phyloP scores from a whole-genome alignment of 2,797 vertebrate species.

The Calcarius lapponicus region DNA sequence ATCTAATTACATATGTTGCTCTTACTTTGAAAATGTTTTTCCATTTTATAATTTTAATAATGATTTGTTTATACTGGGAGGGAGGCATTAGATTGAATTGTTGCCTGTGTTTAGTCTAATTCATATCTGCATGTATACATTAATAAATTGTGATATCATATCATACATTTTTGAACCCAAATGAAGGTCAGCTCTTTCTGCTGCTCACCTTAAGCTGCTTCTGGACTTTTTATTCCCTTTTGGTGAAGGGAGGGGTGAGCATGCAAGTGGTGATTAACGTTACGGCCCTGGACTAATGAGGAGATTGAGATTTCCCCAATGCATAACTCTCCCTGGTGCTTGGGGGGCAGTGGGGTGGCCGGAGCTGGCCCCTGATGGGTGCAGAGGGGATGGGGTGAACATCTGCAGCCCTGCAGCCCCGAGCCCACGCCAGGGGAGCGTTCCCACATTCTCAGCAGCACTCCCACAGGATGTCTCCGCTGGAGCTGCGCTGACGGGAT shows the following conservation, averaged over 20 bases:
- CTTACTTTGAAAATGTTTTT: constrained; percentile 71
- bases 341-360: neutral
- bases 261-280: neutral
- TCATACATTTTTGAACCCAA: constrained; percentile 38
- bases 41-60: constrained; percentile 73
- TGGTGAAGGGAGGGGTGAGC: neutral
- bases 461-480: constrained; percentile 26
- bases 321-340: neutral
- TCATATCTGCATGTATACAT: constrained; percentile 55
- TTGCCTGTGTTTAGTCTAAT: constrained; percentile 70
- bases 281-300: neutral
- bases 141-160: constrained; percentile 46
- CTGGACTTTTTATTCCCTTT: neutral
- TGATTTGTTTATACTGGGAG: constrained; percentile 71
- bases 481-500: constrained; percentile 40
- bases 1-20: constrained; percentile 76
- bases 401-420: constrained; percentile 35
- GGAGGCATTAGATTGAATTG: constrained; percentile 61
- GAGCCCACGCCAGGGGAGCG: neutral
- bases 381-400: neutral
- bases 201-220: constrained; percentile 16
- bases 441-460: constrained; percentile 41
- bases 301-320: neutral
- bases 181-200: neutral
- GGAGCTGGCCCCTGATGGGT: neutral